phyloP scores from a whole-genome alignment of 2,888 invertebrate species.

The Cephus sareptanus region DNA sequence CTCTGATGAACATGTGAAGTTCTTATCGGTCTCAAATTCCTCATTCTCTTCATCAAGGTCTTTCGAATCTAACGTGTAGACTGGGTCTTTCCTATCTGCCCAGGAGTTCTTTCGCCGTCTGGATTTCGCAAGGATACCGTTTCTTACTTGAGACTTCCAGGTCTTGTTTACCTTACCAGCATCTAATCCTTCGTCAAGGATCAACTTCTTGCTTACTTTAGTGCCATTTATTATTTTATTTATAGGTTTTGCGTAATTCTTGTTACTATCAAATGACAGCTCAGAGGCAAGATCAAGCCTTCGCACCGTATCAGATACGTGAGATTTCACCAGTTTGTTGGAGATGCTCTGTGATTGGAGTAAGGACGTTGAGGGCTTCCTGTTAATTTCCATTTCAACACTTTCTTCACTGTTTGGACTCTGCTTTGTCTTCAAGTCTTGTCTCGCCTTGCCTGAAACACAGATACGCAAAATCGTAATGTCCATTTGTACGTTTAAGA shows the following conservation, averaged over 20 bases:
- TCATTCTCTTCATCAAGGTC: conserved; percentile 23
- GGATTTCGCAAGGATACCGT: conserved; percentile 35
- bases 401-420: background rate
- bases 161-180: conserved; percentile 31
- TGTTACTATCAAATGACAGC: conserved; percentile 52
- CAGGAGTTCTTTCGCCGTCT: conserved; percentile 26
- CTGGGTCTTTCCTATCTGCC: conserved; percentile 15
- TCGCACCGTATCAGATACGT: conserved; percentile 35
- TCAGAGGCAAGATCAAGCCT: conserved; percentile 44
- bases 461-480: background rate
- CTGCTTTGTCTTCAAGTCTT: conserved; percentile 36
- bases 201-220: conserved; percentile 50
- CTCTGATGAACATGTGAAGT: background rate
- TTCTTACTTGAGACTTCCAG: conserved; percentile 30
- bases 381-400: conserved; percentile 12
- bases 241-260: conserved; percentile 53
- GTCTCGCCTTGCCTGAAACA: conserved; percentile 49
- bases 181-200: conserved; percentile 35
- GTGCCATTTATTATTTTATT: conserved; percentile 53
- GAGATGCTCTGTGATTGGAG: background rate
- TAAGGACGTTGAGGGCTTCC: conserved; percentile 37
- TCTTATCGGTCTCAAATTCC: background rate
- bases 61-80: conserved; percentile 6
- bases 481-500: background rate
- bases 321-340: conserved; percentile 31